A percentile compares a stretch with the other conserved stretches of the same genome.
These are phyloP conservation scores for Ceyx melanurus DNA, from an alignment of 2,113 vertebrate species.

Conservation along the genomic window DNA sequence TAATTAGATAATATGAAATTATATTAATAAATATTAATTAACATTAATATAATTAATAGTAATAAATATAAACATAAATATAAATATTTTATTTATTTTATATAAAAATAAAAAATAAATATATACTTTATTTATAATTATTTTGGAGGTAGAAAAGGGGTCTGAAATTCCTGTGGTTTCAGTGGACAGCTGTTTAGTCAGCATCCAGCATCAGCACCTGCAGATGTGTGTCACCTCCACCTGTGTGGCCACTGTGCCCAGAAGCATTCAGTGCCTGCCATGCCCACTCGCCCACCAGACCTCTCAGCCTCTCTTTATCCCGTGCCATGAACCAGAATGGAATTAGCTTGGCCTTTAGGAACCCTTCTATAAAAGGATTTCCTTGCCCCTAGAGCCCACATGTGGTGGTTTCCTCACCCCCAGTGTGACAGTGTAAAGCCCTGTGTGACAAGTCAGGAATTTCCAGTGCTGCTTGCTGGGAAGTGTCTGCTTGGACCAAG, in stretches of 20 bases:
- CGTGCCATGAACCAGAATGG: neutral
- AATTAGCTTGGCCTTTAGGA: neutral
- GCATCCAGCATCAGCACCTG: neutral
- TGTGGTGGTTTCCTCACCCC: neutral
- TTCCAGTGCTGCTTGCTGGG: neutral
- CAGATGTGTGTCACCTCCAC: neutral
- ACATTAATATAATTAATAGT: too few relatives aligned
- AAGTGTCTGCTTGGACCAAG: neutral
- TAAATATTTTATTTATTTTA: too few relatives aligned
- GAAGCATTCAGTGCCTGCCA: neutral
- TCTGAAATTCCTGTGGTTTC: neutral
- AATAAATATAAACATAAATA: too few relatives aligned
- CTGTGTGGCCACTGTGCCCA: neutral
- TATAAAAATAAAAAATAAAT: too few relatives aligned
- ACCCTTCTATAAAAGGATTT: constrained; percentile 45
- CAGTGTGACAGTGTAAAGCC: constrained; percentile 15
- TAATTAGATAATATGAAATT: too few relatives aligned
- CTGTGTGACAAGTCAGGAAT: constrained; percentile 1
- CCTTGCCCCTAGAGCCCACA: neutral
- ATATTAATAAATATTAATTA: too few relatives aligned
- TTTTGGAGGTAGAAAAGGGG: neutral
- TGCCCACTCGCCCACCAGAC: neutral
- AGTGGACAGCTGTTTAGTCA: neutral
- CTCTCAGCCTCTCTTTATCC: neutral
- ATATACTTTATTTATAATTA: too few relatives aligned